Evolutionary conservation across 2,888 invertebrate genomes (phyloP), one percentile per base, ranked within the genome.

Genomic region (Azorinus chamasolen): DNA sequence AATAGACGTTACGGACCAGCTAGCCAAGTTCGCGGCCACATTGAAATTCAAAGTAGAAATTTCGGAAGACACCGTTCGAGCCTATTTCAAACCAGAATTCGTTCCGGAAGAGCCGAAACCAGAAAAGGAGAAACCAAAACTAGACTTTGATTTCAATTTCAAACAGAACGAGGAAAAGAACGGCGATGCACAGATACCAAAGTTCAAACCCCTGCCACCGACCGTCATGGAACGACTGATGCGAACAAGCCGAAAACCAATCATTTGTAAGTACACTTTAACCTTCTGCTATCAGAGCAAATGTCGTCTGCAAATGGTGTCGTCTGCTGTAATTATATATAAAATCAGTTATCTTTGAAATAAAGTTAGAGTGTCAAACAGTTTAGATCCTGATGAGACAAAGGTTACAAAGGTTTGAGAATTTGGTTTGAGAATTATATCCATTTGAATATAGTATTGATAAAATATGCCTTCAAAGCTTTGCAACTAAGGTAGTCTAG

Each of bases 21-120:
- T 73, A 51, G 48, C 72, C 4, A 74, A 83, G 59, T 82, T 82
- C 43, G 80, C 84, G 16, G 51, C 87, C 12, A 83, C 87, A 6
- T 63, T 87, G 32, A 78, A 80, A 41, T 90, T 90, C 64, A 84
- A 84, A 27, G 62, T 91, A 10, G 87, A 89, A 24, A 77, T 91
- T 10, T 75, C 85, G 1, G 86, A 88, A 53, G 88, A 89, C 2
- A 73, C 69, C 0, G 90, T 91, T 6, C 75, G 72, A 16, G 87
- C 86, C 0, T 91, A 88, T 70, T 87, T 89, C 71, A 87, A 83
- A 69, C 87, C 87, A 18, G 88, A 88, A 51, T 77, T 76, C 53
- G 84, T 87, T 18, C 86, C 87, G 10, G 87, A 89, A 55, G 86
- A 85, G 62, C 86, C 84, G 3, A 87, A 87, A 61, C 83, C 82